These are phyloP conservation scores for Drosophila arizonae DNA, from an alignment of 1,140 invertebrate species.

Conservation along the genomic window DNA sequence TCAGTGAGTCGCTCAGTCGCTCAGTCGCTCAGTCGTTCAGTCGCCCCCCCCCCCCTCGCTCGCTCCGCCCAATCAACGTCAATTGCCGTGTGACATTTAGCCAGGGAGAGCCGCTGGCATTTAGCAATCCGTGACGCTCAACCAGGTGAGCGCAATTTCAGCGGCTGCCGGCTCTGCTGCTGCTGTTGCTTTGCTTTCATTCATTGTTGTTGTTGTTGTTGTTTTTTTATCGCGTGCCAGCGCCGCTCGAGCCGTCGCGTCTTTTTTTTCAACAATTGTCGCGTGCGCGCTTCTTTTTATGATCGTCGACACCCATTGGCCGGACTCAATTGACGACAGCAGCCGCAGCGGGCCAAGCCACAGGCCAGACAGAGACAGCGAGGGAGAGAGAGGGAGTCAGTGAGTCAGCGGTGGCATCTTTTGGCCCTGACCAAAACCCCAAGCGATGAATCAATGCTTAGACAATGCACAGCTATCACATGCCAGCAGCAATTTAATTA, in stretches of 20 bases:
- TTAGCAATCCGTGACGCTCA: too few species aligned
- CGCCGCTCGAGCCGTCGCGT: conserved; percentile 13
- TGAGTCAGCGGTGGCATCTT: too few species aligned
- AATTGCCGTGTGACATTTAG: conserved; percentile 10
- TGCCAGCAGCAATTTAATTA: neutral
- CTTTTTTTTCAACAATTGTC: conserved; percentile 66
- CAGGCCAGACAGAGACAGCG: too few species aligned
- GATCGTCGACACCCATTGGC: too few species aligned
- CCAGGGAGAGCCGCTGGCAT: too few species aligned
- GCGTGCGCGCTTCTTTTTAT: conserved; percentile 49
- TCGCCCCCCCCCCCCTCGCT: too few species aligned
- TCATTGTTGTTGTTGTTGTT: neutral
- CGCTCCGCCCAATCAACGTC: neutral
- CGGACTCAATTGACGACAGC: too few species aligned
- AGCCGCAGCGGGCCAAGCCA: too few species aligned
- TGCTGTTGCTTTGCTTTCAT: neutral
- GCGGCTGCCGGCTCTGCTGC: too few species aligned
- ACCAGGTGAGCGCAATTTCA: neutral
- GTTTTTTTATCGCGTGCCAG: conserved; percentile 66
- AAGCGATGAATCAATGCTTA: conserved; percentile 25
- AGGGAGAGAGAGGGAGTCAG: too few species aligned
- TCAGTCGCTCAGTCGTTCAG: conserved; percentile 5
- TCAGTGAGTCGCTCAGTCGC: conserved; percentile 5
- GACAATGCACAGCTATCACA: neutral
- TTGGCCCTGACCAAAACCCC: conserved; percentile 3